Percentiles rank a stretch among this genome's conserved stretches.
These are phyloP conservation scores for Bradypus variegatus DNA, from an alignment of 2,797 vertebrate genomes.

Conservation along the genomic window DNA sequence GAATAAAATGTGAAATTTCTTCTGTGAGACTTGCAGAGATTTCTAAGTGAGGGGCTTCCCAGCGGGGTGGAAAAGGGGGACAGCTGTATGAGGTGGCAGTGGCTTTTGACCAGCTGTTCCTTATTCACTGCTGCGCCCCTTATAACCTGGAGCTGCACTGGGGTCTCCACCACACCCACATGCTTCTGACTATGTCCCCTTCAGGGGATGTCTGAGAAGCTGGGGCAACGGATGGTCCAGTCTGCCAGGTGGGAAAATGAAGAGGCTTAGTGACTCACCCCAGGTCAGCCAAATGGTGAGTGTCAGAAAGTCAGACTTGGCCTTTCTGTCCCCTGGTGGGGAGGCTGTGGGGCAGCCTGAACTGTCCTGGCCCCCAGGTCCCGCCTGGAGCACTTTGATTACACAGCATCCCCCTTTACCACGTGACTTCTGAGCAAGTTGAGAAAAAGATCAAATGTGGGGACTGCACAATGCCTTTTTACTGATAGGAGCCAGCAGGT, in stretches of 20 bases:
- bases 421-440: neutral
- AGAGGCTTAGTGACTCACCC: neutral
- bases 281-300: neutral
- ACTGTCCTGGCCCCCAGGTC: neutral
- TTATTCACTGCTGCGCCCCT: rapidly evolving
- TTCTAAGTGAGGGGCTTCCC: neutral
- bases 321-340: neutral
- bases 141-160: neutral
- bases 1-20: constrained; percentile 28
- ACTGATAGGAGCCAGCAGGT: neutral
- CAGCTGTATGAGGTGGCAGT: too few species aligned
- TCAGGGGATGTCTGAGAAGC: neutral
- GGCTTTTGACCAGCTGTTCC: neutral
- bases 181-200: rapidly evolving
- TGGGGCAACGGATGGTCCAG: too few species aligned
- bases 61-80: neutral
- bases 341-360: neutral
- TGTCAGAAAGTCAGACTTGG: neutral
- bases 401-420: neutral
- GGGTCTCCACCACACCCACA: too few species aligned
- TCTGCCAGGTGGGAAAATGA: neutral
- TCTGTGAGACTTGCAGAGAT: neutral
- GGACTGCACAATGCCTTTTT: neutral
- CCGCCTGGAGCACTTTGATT: neutral
- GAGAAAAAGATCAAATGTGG: neutral